A percentile compares a stretch with the other conserved stretches of the same genome.
Evolutionary conservation across 2,797 vertebrate genomes (phyloP).

Genomic region (Sebastes kiyomatsui): DNA sequence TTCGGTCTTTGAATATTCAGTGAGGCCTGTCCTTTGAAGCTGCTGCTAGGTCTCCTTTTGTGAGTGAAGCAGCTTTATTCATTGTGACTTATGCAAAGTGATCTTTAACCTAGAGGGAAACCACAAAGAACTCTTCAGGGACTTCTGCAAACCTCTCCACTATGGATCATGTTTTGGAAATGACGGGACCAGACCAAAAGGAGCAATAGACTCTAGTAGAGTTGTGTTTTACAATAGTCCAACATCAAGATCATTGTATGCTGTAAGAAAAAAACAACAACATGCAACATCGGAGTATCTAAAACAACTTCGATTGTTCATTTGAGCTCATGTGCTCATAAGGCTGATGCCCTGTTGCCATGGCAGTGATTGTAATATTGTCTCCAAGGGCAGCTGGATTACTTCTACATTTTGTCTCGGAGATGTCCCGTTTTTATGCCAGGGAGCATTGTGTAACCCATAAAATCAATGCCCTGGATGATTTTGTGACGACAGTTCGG

Average conservation of each 20-base stretch:
- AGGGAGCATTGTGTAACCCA: conserved; percentile 46
- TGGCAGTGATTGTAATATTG: conserved; percentile 20
- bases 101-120: conserved; percentile 73
- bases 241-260: neutral
- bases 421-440: conserved; percentile 48
- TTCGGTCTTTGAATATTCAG: conserved; percentile 71
- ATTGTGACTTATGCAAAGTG: conserved; percentile 72
- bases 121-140: conserved; percentile 40
- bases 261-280: neutral
- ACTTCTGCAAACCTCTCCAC: conserved; percentile 2
- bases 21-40: conserved; percentile 61
- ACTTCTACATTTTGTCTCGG: conserved; percentile 30
- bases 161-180: neutral
- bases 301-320: neutral
- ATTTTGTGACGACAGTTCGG: conserved; percentile 46
- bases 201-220: neutral
- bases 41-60: conserved; percentile 44
- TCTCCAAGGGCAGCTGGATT: conserved; percentile 10
- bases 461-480: conserved; percentile 68
- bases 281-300: neutral
- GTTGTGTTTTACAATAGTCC: neutral
- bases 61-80: conserved; percentile 64
- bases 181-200: neutral
- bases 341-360: conserved; percentile 20
- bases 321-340: neutral